Conservation (phyloP, 2,888 invertebrate genomes). For the Himalopsyche tibetana region DNA sequence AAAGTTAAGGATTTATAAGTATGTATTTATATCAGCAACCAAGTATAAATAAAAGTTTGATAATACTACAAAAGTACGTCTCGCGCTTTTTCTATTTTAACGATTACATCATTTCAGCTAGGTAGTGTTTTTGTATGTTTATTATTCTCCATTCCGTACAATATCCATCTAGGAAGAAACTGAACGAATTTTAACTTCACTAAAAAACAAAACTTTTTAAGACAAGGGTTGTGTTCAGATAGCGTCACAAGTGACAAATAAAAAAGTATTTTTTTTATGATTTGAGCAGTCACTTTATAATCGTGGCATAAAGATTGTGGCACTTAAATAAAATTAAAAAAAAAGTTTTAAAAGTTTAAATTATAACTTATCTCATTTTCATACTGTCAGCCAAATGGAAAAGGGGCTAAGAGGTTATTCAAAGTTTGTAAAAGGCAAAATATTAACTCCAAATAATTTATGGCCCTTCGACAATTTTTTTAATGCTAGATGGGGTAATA, state of each 20-base stretch:
- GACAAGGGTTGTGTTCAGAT: conserved; percentile 12
- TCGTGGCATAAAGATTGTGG: not conserved
- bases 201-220: not conserved
- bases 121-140: not conserved
- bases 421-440: conserved; percentile 2
- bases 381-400: not conserved
- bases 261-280: not conserved
- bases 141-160: not conserved
- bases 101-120: not conserved
- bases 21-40: not conserved
- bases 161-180: not conserved
- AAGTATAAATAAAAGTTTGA: not conserved
- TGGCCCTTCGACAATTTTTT: too few relatives aligned
- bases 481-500: too few relatives aligned
- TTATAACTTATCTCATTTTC: conserved; percentile 9
- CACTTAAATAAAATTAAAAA: not conserved
- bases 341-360: not conserved
- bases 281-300: not conserved
- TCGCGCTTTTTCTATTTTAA: not conserved
- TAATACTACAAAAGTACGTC: not conserved
- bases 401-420: conserved; percentile 9
- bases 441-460: not conserved
- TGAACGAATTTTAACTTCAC: not conserved
- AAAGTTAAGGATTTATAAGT: too few relatives aligned
- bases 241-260: not conserved